A percentile compares a stretch with the other conserved stretches of the same genome.
These are phyloP conservation scores for Manduca sexta DNA, from an alignment of 1,140 invertebrate genomes.

Conservation along the genomic window DNA sequence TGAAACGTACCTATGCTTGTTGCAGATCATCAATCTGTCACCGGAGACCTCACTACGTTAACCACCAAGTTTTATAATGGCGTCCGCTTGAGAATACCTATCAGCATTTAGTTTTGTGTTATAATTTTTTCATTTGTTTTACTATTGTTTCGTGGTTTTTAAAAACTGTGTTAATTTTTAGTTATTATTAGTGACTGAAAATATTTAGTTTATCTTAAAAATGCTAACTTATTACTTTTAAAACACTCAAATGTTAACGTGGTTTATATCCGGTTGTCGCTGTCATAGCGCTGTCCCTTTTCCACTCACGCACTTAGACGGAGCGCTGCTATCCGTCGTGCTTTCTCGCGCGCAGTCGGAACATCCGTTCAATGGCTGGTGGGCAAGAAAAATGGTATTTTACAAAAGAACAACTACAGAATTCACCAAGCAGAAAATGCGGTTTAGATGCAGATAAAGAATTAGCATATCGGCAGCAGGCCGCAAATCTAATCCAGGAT, in stretches of 20 bases:
- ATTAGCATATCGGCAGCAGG: constrained; percentile 94
- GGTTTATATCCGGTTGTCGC: constrained; percentile 62
- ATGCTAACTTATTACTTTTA: constrained; percentile 45
- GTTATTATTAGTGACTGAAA: constrained; percentile 37
- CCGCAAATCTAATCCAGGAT: constrained; percentile 97
- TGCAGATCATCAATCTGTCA: constrained; percentile 67
- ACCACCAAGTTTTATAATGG: constrained; percentile 69
- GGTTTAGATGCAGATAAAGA: constrained; percentile 95
- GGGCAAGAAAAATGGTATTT: constrained; percentile 89
- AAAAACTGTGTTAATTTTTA: constrained; percentile 36
- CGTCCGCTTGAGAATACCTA: constrained; percentile 59
- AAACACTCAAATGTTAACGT: constrained; percentile 69
- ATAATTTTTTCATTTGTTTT: constrained; percentile 31
- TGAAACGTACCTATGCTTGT: constrained; percentile 65
- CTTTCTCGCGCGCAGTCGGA: constrained; percentile 64
- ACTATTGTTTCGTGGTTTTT: constrained; percentile 23
- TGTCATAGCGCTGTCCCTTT: constrained; percentile 68
- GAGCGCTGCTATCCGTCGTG: constrained; percentile 62
- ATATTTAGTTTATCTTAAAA: constrained; percentile 26
- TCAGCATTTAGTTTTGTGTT: constrained; percentile 42
- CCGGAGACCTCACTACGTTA: constrained; percentile 65
- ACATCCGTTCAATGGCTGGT: constrained; percentile 71
- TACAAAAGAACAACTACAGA: constrained; percentile 89
- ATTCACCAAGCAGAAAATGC: constrained; percentile 90
- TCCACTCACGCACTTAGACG: constrained; percentile 66